A percentile compares a stretch with the other conserved stretches of the same genome.
These are phyloP conservation scores for Pogona vitticeps DNA, from an alignment of 2,113 vertebrate genomes.

Conservation along the genomic window DNA sequence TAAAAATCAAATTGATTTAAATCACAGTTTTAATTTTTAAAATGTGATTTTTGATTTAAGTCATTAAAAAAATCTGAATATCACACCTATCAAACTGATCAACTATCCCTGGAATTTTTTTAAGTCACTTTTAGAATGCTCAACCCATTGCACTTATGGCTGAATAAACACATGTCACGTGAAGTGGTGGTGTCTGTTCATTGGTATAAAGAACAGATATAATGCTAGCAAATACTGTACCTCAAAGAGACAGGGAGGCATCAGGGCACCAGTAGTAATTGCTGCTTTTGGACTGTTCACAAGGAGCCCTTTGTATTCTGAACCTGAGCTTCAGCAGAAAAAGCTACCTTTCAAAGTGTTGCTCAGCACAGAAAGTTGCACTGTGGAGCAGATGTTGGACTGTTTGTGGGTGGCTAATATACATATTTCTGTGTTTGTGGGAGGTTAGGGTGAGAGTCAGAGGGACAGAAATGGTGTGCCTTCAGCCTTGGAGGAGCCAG, in stretches of 20 bases:
- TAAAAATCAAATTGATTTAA: too few species aligned
- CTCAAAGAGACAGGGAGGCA: neutral
- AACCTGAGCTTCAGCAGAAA: neutral
- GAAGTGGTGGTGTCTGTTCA: neutral
- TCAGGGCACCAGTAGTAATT: neutral
- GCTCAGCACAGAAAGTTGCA: neutral
- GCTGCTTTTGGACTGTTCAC: neutral
- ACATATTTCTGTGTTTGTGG: neutral
- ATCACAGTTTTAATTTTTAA: too few species aligned
- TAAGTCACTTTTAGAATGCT: too few species aligned
- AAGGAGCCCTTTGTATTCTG: neutral
- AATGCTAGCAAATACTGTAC: neutral
- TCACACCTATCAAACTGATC: rapidly evolving
- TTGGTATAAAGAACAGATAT: neutral
- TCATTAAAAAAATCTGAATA: too few species aligned
- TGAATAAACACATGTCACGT: neutral
- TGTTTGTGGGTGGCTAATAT: neutral
- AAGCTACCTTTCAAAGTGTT: neutral
- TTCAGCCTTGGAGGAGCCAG: neutral
- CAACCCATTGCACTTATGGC: too few species aligned
- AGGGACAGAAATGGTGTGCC: neutral
- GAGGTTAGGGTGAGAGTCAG: neutral
- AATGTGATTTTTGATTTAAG: too few species aligned
- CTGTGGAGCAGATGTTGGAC: neutral
- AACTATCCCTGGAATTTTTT: neutral